Conservation (phyloP, 2,113 vertebrate species). For the Cephalopterus ornatus region DNA sequence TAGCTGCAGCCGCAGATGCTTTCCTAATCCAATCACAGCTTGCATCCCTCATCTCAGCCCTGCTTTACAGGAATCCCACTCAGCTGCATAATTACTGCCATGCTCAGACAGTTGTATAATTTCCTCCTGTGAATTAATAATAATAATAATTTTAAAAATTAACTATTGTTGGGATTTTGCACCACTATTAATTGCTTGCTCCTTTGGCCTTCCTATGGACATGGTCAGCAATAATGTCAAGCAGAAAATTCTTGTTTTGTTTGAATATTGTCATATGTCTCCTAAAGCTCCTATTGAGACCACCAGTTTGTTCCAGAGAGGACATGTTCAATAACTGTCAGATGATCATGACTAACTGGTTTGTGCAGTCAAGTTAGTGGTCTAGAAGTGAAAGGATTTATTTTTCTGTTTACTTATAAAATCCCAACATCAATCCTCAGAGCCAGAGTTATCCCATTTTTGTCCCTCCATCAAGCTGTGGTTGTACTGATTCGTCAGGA, state of each 20-base stretch:
- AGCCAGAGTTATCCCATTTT: not conserved
- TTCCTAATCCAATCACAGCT: not conserved
- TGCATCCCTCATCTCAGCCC: not conserved
- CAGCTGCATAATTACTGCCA: not conserved
- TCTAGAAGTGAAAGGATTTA: slow-evolving; percentile 24
- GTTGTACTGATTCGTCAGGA: slow-evolving; percentile 6
- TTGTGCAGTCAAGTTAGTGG: not conserved
- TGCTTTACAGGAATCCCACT: not conserved
- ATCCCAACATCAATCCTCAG: not conserved
- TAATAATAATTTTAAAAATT: not conserved
- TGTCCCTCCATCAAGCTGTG: slow-evolving; percentile 8
- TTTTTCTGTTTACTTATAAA: slow-evolving; percentile 10
- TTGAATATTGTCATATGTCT: not conserved
- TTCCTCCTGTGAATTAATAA: not conserved
- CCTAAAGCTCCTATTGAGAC: not conserved
- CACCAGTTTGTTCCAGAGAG: not conserved
- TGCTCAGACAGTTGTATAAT: not conserved
- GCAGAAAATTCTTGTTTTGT: not conserved
- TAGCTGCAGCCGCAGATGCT: not conserved
- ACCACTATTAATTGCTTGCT: not conserved
- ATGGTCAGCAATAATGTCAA: not conserved
- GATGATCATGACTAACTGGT: not conserved
- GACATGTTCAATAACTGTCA: not conserved
- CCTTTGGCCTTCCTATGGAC: not conserved
- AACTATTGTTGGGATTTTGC: not conserved